Evolutionary conservation across 2,113 vertebrate species (phyloP), one percentile per base, ranked within the genome.

Genomic region (Notothenia rossii): DNA sequence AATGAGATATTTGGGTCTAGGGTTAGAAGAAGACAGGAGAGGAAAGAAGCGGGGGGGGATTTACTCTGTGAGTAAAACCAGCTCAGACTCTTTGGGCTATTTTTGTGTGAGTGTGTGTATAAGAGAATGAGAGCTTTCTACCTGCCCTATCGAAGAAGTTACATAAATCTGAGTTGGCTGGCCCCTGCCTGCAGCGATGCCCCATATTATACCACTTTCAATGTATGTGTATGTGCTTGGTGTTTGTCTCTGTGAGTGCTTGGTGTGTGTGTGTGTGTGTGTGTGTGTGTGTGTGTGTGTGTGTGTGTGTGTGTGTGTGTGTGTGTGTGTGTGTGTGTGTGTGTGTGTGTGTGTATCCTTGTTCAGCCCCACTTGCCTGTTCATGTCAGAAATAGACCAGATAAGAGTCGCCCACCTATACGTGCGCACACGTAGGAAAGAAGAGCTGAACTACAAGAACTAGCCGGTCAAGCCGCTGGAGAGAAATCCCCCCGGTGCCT

Each of bases 151-250:
- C 45, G 62, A 83, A 87, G 73, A 83, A 86, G 86, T 93, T 91
- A 89, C 83, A 92, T 91, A 92, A 91, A 92, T 87, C 43, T 90
- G 89, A 91, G 90, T 92, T 83, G 91, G 93, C 89, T 85, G 90
- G 60, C 65, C 84, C 77, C 72, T 72, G 84, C 91, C 86, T 86
- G 81, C 77, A 89, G 91, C 75, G 3, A 36, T 82, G 67, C 69
- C 87, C 83, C 83, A 86, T 84, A 89, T 87, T 82, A 86, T 77
- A 83, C 72, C 78, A 69, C 63, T 89, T 86, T 72, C 49, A 75
- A 29, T 89, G 65, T 85, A 82, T 82, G 46, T 45, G 33, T 25
- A 58, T 76, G 22, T 40, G 22, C 5, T 40, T 5, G 5, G 36
- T 40, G 36, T 1, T 6, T 1, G 63, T 51, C 1, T 40, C 6